Base-by-base conservation (phyloP, 2,797 vertebrate genomes). In the Hypotaenidia philippensis region DNA sequence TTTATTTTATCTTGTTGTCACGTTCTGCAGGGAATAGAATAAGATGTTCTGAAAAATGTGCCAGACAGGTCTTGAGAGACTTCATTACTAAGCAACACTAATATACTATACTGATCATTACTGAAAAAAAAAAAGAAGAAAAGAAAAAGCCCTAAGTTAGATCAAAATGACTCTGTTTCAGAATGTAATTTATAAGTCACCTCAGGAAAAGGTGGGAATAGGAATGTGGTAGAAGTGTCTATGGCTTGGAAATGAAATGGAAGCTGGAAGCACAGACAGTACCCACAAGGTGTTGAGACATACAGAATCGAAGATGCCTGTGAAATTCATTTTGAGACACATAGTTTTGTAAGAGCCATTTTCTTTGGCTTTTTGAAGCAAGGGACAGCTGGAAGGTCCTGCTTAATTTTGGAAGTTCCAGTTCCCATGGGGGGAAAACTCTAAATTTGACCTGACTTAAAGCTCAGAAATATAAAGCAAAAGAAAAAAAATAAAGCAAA, bases 1-100 rank as follows among this genome's bases (percentile, higher is more conserved):
- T 93, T 90, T 88, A 92, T 82, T 90, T 81, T 23, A 83, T 95
- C 55, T 83, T 68, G 1, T 61, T 87, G 87, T 91, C 69, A 53
- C 23, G 76, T 93, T 94, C 82, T 12, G 4, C 40, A 74, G 47
- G 32, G 80, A 88, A 65, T 38, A 81, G 56, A 91, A 94, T 74
- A 93, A 74, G 55, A 90, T 74, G 56, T 83, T 94, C 83, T 79
- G 53, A 84, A 92, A 96, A 96, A 95, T 79, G 47, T 88, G 87
- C 69, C 72, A 92, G 92, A 85, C 75, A 66, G 78, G 45, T 93
- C 92, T 90, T 21, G 1, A 83, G 91, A 72, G 89, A 72, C 47
- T 91, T 94, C 89, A 96, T 96, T 96, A 94, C 82, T 74, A 90
- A 90, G 91, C 52, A 97, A 91, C 87, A 60, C 76, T 94, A 93